Percentiles rank a stretch among this genome's conserved stretches.
Evolutionary conservation across 2,113 vertebrate species (phyloP).

Genomic region (Hucho hucho): DNA sequence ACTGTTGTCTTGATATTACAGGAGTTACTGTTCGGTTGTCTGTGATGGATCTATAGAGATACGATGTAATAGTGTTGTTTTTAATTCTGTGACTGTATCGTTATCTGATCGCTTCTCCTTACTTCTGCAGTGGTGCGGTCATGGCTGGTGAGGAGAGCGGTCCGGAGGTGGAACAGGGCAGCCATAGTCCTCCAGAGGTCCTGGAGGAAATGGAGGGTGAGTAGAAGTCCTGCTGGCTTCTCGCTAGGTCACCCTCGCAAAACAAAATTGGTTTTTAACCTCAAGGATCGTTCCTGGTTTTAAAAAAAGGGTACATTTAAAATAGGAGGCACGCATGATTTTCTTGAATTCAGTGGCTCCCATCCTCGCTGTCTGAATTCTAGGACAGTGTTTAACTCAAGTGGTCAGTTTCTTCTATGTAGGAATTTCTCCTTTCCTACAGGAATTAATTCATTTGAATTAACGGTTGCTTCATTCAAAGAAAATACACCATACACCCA

Average conservation of each 20-base stretch:
- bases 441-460: background rate
- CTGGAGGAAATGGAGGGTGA: conserved; percentile 90
- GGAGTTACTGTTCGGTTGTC: too few species aligned
- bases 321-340: too few species aligned
- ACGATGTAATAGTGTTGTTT: background rate
- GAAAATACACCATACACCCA: too few species aligned
- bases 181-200: conserved; percentile 74
- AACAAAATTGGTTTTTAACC: background rate
- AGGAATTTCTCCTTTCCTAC: too few species aligned
- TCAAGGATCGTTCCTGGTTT: background rate
- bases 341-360: background rate
- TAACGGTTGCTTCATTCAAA: too few species aligned
- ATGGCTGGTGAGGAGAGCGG: conserved; percentile 81
- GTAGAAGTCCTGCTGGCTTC: conserved; percentile 27
- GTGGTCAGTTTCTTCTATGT: too few species aligned
- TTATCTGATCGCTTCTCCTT: background rate
- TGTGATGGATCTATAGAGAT: too few species aligned
- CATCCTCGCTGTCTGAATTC: background rate
- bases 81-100: background rate
- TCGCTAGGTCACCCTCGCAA: background rate
- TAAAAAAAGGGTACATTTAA: too few species aligned
- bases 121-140: conserved; percentile 76
- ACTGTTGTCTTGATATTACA: too few species aligned
- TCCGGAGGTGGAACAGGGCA: conserved; percentile 76
- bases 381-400: too few species aligned